Percentiles rank a stretch among this genome's conserved stretches.
These are phyloP conservation scores for Microplitis deprimator DNA, from an alignment of 2,888 invertebrate species.

Conservation along the genomic window DNA sequence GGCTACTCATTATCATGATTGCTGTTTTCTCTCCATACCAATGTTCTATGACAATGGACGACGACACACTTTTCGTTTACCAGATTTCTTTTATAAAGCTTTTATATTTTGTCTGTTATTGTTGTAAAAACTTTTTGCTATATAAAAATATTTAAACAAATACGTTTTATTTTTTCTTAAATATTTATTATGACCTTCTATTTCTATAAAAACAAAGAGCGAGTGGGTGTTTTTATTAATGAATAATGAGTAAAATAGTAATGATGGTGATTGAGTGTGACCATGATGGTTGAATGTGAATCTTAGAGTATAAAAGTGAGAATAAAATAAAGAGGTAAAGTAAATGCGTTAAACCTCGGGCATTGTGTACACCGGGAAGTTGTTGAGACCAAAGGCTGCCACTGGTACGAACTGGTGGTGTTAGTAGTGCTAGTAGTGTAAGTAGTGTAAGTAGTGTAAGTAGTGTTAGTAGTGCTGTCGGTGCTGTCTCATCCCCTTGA, in stretches of 20 bases:
- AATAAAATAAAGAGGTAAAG: slow-evolving; percentile 45
- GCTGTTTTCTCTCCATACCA: neutral
- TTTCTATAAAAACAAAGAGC: no score
- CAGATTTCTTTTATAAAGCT: neutral
- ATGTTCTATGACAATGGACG: neutral
- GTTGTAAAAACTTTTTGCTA: neutral
- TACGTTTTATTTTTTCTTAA: no score
- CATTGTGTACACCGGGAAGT: slow-evolving; percentile 46
- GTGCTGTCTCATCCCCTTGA: neutral
- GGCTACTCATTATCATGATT: neutral
- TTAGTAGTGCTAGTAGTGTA: no score
- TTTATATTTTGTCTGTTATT: neutral
- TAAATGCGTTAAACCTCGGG: slow-evolving; percentile 50
- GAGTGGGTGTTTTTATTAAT: no score
- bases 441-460: no score
- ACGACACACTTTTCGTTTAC: neutral
- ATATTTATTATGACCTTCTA: no score
- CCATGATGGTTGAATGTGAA: no score
- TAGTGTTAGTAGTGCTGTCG: no score
- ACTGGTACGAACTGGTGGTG: neutral
- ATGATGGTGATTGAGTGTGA: no score
- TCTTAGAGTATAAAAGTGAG: no score
- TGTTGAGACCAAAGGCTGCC: slow-evolving; percentile 12
- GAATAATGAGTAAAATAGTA: no score
- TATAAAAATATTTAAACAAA: no score